Conservation (phyloP, 2,888 invertebrate species). For the Cantharis rufa region DNA sequence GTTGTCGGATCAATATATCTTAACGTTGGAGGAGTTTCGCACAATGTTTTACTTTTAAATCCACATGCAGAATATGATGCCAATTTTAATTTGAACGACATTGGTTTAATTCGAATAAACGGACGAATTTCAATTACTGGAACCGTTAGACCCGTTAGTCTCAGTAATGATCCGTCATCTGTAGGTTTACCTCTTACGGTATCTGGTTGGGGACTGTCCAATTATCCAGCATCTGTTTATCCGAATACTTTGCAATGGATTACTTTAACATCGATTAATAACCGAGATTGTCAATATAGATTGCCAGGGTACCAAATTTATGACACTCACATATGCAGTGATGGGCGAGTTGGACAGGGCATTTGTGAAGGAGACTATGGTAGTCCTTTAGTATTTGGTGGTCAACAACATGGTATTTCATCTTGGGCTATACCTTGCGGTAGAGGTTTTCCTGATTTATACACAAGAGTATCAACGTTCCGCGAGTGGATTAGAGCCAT, state of each 20-base stretch:
- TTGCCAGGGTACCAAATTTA: conserved; percentile 49
- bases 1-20: conserved; percentile 59
- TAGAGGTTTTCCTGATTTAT: conserved; percentile 60
- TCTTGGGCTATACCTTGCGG: conserved; percentile 63
- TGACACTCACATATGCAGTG: conserved; percentile 62
- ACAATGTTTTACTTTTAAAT: conserved; percentile 42
- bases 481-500: conserved; percentile 53
- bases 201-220: conserved; percentile 38
- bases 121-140: background rate
- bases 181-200: conserved; percentile 9
- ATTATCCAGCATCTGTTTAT: conserved; percentile 59
- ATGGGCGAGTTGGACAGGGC: conserved; percentile 63
- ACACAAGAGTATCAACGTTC: conserved; percentile 57
- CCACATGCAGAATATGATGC: background rate
- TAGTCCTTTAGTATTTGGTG: conserved; percentile 51
- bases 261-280: conserved; percentile 56
- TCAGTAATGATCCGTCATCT: background rate
- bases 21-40: conserved; percentile 53
- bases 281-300: conserved; percentile 37
- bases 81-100: background rate
- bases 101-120: background rate
- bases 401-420: conserved; percentile 56
- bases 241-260: conserved; percentile 63
- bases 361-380: conserved; percentile 63
- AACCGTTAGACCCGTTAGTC: background rate